phyloP scores from a whole-genome alignment of 1,140 invertebrate species.

The Hestina assimilis region DNA sequence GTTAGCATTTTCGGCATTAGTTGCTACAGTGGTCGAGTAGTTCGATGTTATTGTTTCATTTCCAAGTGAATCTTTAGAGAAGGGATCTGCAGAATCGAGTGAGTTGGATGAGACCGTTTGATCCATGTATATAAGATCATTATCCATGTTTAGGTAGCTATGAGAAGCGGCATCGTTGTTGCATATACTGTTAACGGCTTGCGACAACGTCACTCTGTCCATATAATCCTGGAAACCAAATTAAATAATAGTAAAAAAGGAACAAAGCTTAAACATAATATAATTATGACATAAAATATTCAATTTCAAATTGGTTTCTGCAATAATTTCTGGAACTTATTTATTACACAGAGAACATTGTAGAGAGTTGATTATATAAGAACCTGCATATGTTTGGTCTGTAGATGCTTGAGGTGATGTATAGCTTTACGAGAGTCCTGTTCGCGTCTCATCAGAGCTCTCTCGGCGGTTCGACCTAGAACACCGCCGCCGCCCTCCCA shows the following conservation, averaged over 20 bases:
- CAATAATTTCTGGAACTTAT: too few relatives aligned
- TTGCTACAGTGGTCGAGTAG: slow-evolving; percentile 40
- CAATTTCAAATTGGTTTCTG: too few relatives aligned
- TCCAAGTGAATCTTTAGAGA: slow-evolving; percentile 46
- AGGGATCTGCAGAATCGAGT: slow-evolving; percentile 49
- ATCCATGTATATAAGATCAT: slow-evolving; percentile 68
- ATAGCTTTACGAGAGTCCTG: slow-evolving; percentile 70
- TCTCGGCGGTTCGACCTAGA: slow-evolving; percentile 56
- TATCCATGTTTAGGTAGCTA: slow-evolving; percentile 63
- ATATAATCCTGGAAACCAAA: slow-evolving; percentile 66
- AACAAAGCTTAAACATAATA: too few relatives aligned
- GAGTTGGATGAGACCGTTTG: slow-evolving; percentile 54
- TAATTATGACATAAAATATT: too few relatives aligned
- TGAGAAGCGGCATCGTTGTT: slow-evolving; percentile 52
- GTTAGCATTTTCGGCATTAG: slow-evolving; percentile 29
- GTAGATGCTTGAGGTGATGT: slow-evolving; percentile 65
- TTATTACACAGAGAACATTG: too few relatives aligned
- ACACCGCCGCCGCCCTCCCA: slow-evolving; percentile 49
- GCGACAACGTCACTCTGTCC: slow-evolving; percentile 63
- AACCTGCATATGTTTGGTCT: slow-evolving; percentile 67
- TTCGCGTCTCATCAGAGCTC: slow-evolving; percentile 55
- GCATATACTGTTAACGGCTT: slow-evolving; percentile 71
- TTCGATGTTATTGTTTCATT: slow-evolving; percentile 55
- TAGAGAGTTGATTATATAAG: too few relatives aligned
- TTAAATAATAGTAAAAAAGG: slow-evolving; percentile 5